Evolutionary conservation across 64 coral and sea anemone genomes (phyloP), one percentile per base, ranked within the genome.

Genomic region (Astreopora myriophthalma): DNA sequence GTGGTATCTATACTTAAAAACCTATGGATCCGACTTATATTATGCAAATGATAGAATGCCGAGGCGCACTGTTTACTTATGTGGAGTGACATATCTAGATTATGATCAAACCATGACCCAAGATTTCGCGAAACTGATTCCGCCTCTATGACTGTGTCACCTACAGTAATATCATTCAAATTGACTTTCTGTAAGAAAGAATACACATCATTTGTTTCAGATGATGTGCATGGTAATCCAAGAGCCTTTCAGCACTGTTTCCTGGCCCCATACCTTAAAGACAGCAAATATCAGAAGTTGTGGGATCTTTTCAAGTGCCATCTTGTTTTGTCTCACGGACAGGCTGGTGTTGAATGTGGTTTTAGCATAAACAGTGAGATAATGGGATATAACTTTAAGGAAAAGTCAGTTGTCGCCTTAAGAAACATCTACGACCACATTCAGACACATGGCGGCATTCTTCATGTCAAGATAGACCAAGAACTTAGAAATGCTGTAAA

Each of bases 301-400:
- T 9, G 51, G 16, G 51, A 55, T 55, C 51, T 55, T 55, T 13
- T 55, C 51, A 55, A 55, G 51, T 55, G 51, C 51, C 51, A 16
- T 55, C 16, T 55, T 55, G 51, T 55, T 10, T 55, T 19, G 11
- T 55, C 8, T 55, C 51, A 55, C 17, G 51, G 51, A 55, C 51
- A 55, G 13, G 51, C 16, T 55, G 16, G 51, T 55, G 51, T 55
- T 5, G 5, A 55, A 55, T 16, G 9, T 55, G 51, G 51, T 16
- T 19, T 55, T 55, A 16, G 17, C 17, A 55, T 55, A 55, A 55
- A 55, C 51, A 55, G 51, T 55, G 51, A 55, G 12, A 55, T 55
- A 55, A 55, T 19, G 51, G 51, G 13, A 55, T 55, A 55, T 55
- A 75, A 93, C 79, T 93, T 81, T 55, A 22, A 55, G 51, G 11